A percentile compares a stretch with the other conserved stretches of the same genome.
phyloP scores from a whole-genome alignment of 2,797 vertebrate genomes.

The Ispidina picta region DNA sequence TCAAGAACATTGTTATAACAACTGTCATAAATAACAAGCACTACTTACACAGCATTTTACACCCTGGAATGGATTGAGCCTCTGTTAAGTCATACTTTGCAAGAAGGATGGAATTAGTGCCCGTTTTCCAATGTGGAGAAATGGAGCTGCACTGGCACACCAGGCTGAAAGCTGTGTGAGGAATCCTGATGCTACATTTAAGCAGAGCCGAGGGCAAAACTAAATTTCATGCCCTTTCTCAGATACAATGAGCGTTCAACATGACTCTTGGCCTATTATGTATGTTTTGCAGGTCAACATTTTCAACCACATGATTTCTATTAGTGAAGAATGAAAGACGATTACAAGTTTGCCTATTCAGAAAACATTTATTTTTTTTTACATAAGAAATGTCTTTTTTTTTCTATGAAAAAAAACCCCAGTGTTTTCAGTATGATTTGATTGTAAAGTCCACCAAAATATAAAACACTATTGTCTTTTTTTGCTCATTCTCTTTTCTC shows the following conservation, averaged over 20 bases:
- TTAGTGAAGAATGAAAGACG: not conserved
- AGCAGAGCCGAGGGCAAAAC: not conserved
- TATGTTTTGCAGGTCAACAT: not conserved
- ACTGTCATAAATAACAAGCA: not conserved
- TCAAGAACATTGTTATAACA: not conserved
- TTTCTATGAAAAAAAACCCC: not conserved
- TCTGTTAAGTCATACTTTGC: not conserved
- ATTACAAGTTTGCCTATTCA: not conserved
- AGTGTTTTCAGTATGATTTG: not conserved
- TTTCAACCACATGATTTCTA: not conserved
- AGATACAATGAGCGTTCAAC: not conserved
- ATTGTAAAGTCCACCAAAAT: not conserved
- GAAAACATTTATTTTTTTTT: not conserved
- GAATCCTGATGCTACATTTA: not conserved
- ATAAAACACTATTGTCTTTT: not conserved
- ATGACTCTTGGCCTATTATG: not conserved
- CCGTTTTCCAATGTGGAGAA: not conserved
- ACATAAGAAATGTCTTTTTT: not conserved
- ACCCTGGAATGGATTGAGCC: not conserved
- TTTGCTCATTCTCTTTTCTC: not conserved
- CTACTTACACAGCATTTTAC: not conserved
- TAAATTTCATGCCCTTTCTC: not conserved
- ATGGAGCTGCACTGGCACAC: accelerated
- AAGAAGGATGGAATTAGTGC: not conserved
- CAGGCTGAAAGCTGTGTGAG: not conserved